A percentile compares a stretch with the other conserved stretches of the same genome.
Evolutionary conservation across 1,140 invertebrate genomes (phyloP).

Genomic region (Meloidogyne floridensis): DNA sequence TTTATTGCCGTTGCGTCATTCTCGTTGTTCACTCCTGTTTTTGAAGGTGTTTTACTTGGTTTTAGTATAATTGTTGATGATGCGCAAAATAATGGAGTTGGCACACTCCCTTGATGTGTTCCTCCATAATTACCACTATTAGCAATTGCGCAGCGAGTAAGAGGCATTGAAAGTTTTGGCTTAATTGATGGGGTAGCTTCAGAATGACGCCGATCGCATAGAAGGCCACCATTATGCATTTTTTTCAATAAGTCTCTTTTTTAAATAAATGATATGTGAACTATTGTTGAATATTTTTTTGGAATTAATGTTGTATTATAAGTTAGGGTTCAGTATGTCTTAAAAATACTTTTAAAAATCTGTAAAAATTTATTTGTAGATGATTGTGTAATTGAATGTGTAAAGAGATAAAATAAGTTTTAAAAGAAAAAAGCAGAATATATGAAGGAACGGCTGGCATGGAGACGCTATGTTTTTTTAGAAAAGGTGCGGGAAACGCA

Average conservation of each 20-base stretch:
- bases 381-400: too few relatives aligned
- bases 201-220: background rate
- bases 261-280: background rate
- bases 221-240: background rate
- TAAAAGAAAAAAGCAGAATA: background rate
- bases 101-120: background rate
- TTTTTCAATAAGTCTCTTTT: background rate
- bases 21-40: background rate
- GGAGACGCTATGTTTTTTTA: background rate
- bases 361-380: too few relatives aligned
- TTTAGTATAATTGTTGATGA: background rate
- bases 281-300: background rate
- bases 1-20: background rate
- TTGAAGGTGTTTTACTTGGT: background rate
- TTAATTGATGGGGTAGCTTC: conserved; percentile 7
- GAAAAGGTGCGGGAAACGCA: background rate
- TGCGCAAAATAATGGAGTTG: background rate
- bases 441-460: background rate
- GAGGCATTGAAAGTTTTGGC: background rate
- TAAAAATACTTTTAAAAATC: too few relatives aligned
- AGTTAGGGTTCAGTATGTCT: too few relatives aligned
- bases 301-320: too few relatives aligned
- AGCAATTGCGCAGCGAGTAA: background rate
- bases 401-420: too few relatives aligned
- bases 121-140: background rate